Percentiles rank a stretch among this genome's conserved stretches.
Evolutionary conservation across 2,888 invertebrate genomes (phyloP).

Genomic region (Calameuta filiformis): DNA sequence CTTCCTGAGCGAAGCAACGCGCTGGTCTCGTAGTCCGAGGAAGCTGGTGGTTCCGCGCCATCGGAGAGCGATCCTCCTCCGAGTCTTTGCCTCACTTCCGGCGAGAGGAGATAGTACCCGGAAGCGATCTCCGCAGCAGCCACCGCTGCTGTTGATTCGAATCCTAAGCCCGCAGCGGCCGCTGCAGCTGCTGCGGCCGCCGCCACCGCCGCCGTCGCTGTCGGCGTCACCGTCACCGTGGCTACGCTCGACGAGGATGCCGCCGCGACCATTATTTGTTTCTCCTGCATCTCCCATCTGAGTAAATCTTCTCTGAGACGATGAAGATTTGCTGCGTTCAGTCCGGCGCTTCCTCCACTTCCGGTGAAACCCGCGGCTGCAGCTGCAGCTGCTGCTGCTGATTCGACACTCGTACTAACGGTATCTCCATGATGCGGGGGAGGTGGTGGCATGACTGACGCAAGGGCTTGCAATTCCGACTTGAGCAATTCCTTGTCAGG

Average conservation of each 20-base stretch:
- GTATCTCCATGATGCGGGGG: conserved; percentile 38
- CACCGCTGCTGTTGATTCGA: conserved; percentile 55
- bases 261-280: conserved; percentile 58
- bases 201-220: conserved; percentile 56
- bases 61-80: conserved; percentile 31
- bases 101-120: conserved; percentile 61
- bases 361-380: conserved; percentile 20
- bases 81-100: conserved; percentile 52
- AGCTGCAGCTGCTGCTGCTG: conserved; percentile 24
- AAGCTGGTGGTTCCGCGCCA: conserved; percentile 15
- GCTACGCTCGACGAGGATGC: conserved; percentile 36
- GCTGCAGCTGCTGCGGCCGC: conserved; percentile 55
- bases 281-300: conserved; percentile 63
- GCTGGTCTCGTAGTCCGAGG: conserved; percentile 49
- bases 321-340: conserved; percentile 58
- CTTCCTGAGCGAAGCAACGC: conserved; percentile 51
- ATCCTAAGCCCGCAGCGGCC: conserved; percentile 35
- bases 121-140: conserved; percentile 47
- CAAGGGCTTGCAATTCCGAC: conserved; percentile 59
- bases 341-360: conserved; percentile 58
- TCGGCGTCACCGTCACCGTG: conserved; percentile 31
- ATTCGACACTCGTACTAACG: conserved; percentile 29
- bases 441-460: conserved; percentile 60
- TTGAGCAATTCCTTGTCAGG: conserved; percentile 74
- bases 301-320: conserved; percentile 59